Conservation (phyloP, 2,888 invertebrate genomes). For the Dione vanillae region DNA sequence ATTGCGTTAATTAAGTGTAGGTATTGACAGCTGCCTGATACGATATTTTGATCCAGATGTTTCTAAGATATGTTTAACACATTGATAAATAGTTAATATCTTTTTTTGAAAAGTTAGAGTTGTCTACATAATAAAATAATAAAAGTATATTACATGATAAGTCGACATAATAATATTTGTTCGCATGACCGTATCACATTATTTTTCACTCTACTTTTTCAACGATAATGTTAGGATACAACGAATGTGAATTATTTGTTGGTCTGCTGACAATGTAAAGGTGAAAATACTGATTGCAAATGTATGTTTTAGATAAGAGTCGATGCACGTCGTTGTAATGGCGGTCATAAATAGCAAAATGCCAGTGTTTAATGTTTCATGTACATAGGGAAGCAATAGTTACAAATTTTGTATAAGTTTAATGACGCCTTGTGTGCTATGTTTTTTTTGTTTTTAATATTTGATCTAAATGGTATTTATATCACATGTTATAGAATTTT, state of each 20-base stretch:
- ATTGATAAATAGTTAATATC: not conserved
- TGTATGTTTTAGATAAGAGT: conserved; percentile 70
- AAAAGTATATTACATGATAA: conserved; percentile 6
- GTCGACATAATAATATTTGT: conserved; percentile 31
- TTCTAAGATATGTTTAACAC: not conserved
- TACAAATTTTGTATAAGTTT: no score
- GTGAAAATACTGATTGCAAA: conserved; percentile 53
- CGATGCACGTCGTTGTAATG: conserved; percentile 61
- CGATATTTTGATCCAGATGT: not conserved
- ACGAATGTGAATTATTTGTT: conserved; percentile 32
- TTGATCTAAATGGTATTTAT: no score
- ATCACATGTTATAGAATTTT: no score
- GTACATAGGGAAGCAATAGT: conserved; percentile 3
- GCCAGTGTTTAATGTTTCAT: conserved; percentile 15
- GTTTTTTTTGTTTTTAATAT: no score
- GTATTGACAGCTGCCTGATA: conserved; percentile 6
- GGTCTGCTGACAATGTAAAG: conserved; percentile 35
- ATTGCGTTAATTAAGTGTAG: not conserved
- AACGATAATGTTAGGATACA: conserved; percentile 26
- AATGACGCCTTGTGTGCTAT: no score
- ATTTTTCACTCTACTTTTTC: conserved; percentile 37
- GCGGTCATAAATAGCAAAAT: conserved; percentile 55
- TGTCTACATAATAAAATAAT: not conserved
- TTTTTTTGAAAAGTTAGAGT: no score
- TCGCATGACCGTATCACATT: conserved; percentile 36